phyloP scores from a whole-genome alignment of 1,140 invertebrate genomes.

The Ips typographus region DNA sequence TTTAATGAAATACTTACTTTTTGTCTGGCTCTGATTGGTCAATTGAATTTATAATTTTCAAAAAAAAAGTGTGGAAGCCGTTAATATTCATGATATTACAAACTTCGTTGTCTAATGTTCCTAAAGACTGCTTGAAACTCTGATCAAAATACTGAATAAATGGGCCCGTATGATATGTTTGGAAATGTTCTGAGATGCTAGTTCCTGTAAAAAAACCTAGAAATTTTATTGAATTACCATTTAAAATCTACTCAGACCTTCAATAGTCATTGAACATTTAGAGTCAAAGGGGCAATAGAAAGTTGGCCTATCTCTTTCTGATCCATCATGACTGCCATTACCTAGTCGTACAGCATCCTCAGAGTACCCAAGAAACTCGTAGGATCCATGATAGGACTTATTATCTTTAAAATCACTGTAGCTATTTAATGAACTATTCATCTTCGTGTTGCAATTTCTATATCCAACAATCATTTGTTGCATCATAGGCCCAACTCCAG shows the following conservation, averaged over 20 bases:
- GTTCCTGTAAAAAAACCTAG: conserved; percentile 33
- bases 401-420: conserved; percentile 33
- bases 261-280: conserved; percentile 16
- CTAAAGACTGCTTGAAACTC: conserved; percentile 33
- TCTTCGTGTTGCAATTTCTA: conserved; percentile 30
- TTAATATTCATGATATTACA: conserved; percentile 36
- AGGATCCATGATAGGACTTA: conserved; percentile 45
- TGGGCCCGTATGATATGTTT: conserved; percentile 43
- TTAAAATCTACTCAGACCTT: conserved; percentile 9
- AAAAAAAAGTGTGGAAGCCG: conserved; percentile 36
- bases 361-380: conserved; percentile 41
- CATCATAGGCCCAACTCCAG: conserved; percentile 39
- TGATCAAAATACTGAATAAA: conserved; percentile 46
- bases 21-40: not conserved
- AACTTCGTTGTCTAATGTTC: conserved; percentile 33
- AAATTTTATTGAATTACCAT: conserved; percentile 2
- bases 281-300: conserved; percentile 37
- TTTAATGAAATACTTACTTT: conserved; percentile 16
- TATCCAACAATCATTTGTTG: conserved; percentile 25
- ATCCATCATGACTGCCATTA: not conserved
- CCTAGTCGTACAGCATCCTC: conserved; percentile 14
- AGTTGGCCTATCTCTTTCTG: conserved; percentile 2
- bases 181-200: conserved; percentile 44
- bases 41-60: conserved; percentile 32
- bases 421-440: conserved; percentile 30